Conservation (phyloP, 2,888 invertebrate genomes). For the Andrena fulva region DNA sequence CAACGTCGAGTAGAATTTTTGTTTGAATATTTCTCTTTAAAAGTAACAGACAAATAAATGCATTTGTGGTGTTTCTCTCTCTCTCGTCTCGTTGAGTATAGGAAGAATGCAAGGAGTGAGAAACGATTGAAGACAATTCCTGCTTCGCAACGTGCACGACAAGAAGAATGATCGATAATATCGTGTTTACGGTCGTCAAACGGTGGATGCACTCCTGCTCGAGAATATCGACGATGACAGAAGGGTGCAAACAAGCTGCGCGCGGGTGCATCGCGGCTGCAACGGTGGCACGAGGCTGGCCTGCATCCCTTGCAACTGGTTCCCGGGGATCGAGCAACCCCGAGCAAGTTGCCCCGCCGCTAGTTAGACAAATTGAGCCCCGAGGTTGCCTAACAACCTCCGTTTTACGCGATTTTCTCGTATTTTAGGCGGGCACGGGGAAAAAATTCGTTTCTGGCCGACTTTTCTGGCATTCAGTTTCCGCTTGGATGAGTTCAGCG, state of each 20-base stretch:
- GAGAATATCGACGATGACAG: constrained; percentile 34
- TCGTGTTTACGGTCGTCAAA: neutral
- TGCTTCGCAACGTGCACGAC: neutral
- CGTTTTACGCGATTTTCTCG: constrained; percentile 17
- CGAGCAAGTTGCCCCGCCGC: constrained; percentile 14
- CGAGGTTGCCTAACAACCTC: constrained; percentile 41
- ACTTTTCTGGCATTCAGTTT: neutral
- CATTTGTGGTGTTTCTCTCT: no score
- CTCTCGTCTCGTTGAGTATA: no score
- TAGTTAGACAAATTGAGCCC: constrained; percentile 43
- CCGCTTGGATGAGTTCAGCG: constrained; percentile 16
- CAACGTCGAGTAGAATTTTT: no score
- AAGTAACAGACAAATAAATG: no score
- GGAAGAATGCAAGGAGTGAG: no score
- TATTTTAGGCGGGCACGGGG: constrained; percentile 23
- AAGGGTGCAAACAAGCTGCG: constrained; percentile 40
- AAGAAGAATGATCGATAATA: neutral
- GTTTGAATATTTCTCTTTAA: no score
- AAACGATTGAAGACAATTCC: no score
- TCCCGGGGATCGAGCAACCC: constrained; percentile 63
- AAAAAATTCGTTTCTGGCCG: constrained; percentile 11
- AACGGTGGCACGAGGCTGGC: constrained; percentile 48
- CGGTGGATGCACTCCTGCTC: neutral
- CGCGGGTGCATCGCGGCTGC: constrained; percentile 46
- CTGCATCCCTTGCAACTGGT: constrained; percentile 58